Conservation (phyloP, 2,113 vertebrate genomes). For the Plecturocebus donacophilus region DNA sequence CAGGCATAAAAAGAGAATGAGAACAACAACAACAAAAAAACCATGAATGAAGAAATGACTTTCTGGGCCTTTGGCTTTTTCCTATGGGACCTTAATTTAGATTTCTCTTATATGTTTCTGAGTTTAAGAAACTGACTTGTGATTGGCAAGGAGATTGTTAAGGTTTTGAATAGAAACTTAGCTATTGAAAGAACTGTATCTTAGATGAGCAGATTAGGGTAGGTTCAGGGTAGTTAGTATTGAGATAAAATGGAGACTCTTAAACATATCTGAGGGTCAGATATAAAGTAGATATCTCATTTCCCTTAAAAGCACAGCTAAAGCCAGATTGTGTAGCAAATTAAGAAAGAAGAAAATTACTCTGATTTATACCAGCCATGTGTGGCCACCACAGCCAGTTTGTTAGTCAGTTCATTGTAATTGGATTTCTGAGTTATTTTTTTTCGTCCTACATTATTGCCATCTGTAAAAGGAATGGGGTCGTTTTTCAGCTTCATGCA, state of each 20-base stretch:
- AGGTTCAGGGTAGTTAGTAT: neutral
- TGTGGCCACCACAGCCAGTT: constrained; percentile 53
- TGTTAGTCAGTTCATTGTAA: constrained; percentile 72
- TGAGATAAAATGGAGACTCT: constrained; percentile 57
- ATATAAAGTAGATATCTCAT: constrained; percentile 55
- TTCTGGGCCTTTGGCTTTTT: neutral
- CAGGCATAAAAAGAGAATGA: neutral
- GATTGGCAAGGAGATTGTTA: constrained; percentile 24
- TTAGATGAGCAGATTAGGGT: constrained; percentile 32
- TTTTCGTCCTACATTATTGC: constrained; percentile 60
- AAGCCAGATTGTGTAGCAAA: constrained; percentile 37
- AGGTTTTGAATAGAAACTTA: constrained; percentile 21
- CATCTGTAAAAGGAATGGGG: constrained; percentile 71
- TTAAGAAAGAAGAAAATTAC: constrained; percentile 70
- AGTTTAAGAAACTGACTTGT: constrained; percentile 38
- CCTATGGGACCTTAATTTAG: neutral
- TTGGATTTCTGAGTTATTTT: constrained; percentile 76
- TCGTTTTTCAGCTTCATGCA: constrained; percentile 65
- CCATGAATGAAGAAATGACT: neutral
- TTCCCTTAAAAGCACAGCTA: constrained; percentile 55
- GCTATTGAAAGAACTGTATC: constrained; percentile 33
- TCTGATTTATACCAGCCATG: constrained; percentile 72
- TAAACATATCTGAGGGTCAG: constrained; percentile 52
- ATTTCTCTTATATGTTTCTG: neutral
- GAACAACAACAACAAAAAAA: neutral